Conservation (phyloP, 2,797 vertebrate species). For the Microctenopoma stevenorrisi region DNA sequence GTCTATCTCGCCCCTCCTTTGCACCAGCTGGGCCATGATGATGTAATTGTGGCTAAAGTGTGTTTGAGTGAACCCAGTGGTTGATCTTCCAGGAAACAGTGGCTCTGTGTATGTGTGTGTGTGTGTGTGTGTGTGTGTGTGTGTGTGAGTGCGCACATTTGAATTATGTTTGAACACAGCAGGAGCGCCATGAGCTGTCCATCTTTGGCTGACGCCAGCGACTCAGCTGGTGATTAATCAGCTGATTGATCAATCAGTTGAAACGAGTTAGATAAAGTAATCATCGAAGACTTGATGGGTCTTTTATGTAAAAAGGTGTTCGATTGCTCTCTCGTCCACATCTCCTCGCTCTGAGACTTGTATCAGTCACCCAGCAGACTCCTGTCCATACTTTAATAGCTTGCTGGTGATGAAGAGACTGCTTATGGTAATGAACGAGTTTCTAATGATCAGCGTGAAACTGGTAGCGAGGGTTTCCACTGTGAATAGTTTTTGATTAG, state of each 20-base stretch:
- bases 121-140: background rate
- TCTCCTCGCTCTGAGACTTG: slow-evolving; percentile 23
- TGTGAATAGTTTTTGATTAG: background rate
- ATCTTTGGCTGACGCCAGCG: slow-evolving; percentile 3
- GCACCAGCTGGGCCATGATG: slow-evolving; percentile 64
- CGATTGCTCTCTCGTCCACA: background rate
- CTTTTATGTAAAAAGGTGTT: background rate
- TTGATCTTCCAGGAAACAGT: slow-evolving; percentile 28
- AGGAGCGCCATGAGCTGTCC: slow-evolving; percentile 7
- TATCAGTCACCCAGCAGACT: slow-evolving; percentile 19
- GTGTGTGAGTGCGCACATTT: background rate
- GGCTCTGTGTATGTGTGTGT: slow-evolving; percentile 8
- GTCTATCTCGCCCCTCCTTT: slow-evolving; percentile 20
- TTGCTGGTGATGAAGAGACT: background rate
- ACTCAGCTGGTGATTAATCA: slow-evolving; percentile 4
- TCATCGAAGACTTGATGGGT: background rate
- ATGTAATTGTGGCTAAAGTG: slow-evolving; percentile 59
- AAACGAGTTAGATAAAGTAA: slow-evolving; percentile 8
- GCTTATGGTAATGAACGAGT: background rate
- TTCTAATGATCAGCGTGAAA: background rate
- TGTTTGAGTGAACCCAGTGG: slow-evolving; percentile 38
- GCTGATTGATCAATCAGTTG: slow-evolving; percentile 10
- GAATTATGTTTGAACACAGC: slow-evolving; percentile 13
- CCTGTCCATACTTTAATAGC: slow-evolving; percentile 13
- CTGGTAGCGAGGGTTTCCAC: background rate